Evolutionary conservation across 2,888 invertebrate genomes (phyloP), one percentile per base, ranked within the genome.

Genomic region (Flexamia atlantica): DNA sequence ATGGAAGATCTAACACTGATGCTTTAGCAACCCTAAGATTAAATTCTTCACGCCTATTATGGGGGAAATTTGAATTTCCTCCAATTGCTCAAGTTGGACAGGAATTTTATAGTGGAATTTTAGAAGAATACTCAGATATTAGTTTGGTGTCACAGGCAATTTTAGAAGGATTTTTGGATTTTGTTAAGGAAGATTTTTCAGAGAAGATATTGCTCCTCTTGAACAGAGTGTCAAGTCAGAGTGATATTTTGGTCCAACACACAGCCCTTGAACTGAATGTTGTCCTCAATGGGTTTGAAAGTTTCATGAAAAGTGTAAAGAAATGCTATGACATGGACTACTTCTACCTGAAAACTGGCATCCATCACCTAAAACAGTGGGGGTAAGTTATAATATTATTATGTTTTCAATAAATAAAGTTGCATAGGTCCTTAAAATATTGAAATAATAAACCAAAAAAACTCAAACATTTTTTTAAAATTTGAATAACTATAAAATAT

Each of bases 31-130:
- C 86, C 0, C 23, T 89, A 32, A 85, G 87, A 32, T 87, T 90
- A 17, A 89, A 89, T 84, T 86, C 88, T 28, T 87, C 88, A 5
- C 86, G 87, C 23, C 83, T 88, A 17, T 84, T 90, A 3, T 88
- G 88, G 42, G 87, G 87, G 1, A 86, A 86, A 32, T 79, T 83
- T 68, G 72, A 82, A 72, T 50, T 82, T 32, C 79, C 79, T 17
- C 53, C 79, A 17, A 53, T 79, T 50, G 30, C 79, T 53, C 28
- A 79, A 53, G 30, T 79, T 2, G 79, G 79, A 53, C 79, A 50
- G 25, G 68, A 68, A 20, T 30, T 68, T 42, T 68, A 20, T 20
- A 64, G 28, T 30, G 70, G 68, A 20, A 25, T 82, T 17, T 1
- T 46, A 20, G 70, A 68, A 2, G 82, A 82, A 30, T 82, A 70